phyloP scores from a whole-genome alignment of 64 coral and sea anemone species.

The Hydrozoanthus tunicans region DNA sequence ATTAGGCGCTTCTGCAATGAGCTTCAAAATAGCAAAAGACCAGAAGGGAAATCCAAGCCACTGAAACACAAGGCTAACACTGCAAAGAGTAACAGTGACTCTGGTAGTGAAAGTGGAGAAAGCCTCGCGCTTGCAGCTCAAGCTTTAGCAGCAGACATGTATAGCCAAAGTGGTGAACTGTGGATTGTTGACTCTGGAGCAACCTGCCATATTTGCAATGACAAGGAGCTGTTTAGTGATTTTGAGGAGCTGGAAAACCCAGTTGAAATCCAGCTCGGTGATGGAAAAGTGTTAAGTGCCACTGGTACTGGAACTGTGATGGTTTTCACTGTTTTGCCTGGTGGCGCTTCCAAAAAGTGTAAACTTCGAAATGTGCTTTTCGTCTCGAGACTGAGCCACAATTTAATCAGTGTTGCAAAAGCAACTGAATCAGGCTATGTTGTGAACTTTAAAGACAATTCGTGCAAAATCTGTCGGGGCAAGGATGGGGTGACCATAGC shows the following conservation, averaged over 20 bases:
- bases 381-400: too few species aligned
- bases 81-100: neutral
- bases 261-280: neutral
- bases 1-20: neutral
- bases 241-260: neutral
- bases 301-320: neutral
- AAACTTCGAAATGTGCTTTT: neutral
- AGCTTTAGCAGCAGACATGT: neutral
- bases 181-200: neutral
- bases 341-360: neutral
- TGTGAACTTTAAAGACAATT: neutral
- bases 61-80: neutral
- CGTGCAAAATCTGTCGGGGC: too few species aligned
- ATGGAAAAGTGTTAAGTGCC: neutral
- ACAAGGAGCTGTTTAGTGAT: neutral
- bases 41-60: neutral
- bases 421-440: neutral
- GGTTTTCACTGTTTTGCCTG: neutral
- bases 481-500: too few species aligned
- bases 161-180: neutral
- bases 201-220: neutral
- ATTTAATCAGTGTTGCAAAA: neutral
- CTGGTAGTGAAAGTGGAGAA: neutral
- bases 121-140: neutral
- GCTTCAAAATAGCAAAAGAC: neutral